Evolutionary conservation across 2,797 vertebrate species (phyloP), one percentile per base, ranked within the genome.

Genomic region (Dicrostonyx torquatus): DNA sequence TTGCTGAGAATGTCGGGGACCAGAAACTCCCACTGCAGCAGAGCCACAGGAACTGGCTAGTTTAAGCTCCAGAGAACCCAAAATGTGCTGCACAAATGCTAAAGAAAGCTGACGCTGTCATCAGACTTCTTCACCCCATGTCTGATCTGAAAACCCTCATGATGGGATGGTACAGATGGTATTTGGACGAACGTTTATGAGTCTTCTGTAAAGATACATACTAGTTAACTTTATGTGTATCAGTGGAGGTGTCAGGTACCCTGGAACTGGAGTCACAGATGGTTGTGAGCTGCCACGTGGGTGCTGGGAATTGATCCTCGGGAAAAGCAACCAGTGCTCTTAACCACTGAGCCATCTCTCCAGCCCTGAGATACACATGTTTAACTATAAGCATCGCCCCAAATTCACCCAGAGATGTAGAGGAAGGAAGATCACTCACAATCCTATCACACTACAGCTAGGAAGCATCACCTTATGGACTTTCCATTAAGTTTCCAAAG

Each of bases 181-280:
- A 34, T 11, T 40, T 26, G 12, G 22, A 83, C 34, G 66, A 91
- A 64, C 14, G n/a, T 29, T 84, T 40, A 70, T 0, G 24, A 90
- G 66, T 50, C 45, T 87, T 84, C 89, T 40, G 53, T 62, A 82
- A 68, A 90, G 68, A 87, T 48, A 66, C 22, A 68, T 29, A 34
- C 24, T n/a, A 68, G n/a, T n/a, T n/a, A 7, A 68, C 17, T n/a
- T 66, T n/a, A n/a, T 68, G 17, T 68, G 34, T 7, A n/a, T 18
- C 6, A 0, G n/a, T n/a, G 6, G 15, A 15, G 64, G 31, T 70
- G 66, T 70, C 34, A 37, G 66, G 37, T 70, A 15, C 15, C 34
- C 66, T n/a, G 34, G 66, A n/a, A 31, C 29, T 64, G 31, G 60
- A 62, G 64, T 66, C 15, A 66, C 31, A 64, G 62, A 31, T 31